Evolutionary conservation across 2,797 vertebrate species (phyloP).

Genomic region (Mus spretus): DNA sequence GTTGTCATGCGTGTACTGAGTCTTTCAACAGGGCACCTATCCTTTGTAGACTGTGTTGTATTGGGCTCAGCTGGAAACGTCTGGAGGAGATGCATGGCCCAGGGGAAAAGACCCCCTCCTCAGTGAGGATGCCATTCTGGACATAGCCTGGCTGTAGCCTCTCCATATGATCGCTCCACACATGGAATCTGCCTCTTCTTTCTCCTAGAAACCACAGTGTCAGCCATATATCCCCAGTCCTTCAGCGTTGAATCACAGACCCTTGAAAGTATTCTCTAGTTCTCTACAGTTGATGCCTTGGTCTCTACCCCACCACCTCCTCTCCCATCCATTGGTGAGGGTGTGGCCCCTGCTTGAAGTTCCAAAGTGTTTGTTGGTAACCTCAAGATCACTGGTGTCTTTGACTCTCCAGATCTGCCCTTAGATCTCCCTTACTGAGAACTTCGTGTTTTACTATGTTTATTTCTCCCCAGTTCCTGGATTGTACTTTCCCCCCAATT

Average conservation of each 20-base stretch:
- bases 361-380: too few species aligned
- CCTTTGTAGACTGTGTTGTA: fast-evolving
- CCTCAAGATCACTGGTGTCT: neutral
- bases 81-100: fast-evolving
- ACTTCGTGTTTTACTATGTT: neutral
- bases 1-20: fast-evolving
- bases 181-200: too few species aligned
- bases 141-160: neutral
- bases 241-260: fast-evolving
- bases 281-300: neutral
- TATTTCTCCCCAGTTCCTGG: neutral
- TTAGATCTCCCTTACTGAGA: neutral
- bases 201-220: fast-evolving
- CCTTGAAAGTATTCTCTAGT: neutral
- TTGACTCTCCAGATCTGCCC: neutral
- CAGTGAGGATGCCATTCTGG: neutral
- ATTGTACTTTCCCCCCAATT: neutral
- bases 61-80: neutral
- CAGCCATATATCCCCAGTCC: fast-evolving
- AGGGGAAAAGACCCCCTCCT: fast-evolving
- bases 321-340: neutral
- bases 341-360: fast-evolving
- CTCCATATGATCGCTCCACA: neutral
- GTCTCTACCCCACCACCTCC: neutral
- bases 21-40: neutral